Evolutionary conservation across 2,888 invertebrate genomes (phyloP).

Genomic region (Barypeithes pellucidus): DNA sequence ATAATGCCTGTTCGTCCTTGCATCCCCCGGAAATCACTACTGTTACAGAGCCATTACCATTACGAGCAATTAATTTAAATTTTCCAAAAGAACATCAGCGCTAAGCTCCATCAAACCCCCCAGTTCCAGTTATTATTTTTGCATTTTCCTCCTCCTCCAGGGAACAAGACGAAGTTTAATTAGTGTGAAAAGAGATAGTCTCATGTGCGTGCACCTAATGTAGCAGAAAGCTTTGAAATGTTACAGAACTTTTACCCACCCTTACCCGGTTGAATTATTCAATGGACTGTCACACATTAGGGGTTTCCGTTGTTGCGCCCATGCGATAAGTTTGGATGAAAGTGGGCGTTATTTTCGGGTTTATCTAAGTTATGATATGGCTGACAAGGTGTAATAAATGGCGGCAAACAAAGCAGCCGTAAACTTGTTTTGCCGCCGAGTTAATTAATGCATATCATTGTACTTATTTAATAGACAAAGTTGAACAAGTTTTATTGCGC

Average conservation of each 20-base stretch:
- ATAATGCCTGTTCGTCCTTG: too few species aligned
- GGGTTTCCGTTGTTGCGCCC: slow-evolving; percentile 40
- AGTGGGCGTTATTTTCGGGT: slow-evolving; percentile 31
- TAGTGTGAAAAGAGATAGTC: slow-evolving; percentile 62
- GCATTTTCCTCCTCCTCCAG: slow-evolving; percentile 48
- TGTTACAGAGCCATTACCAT: slow-evolving; percentile 17
- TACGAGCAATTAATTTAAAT: slow-evolving; percentile 33
- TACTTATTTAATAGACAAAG: neutral
- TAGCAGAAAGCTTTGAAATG: slow-evolving; percentile 53
- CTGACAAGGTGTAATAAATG: slow-evolving; percentile 39
- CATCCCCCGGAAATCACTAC: neutral
- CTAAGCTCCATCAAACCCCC: slow-evolving; percentile 29
- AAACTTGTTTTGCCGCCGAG: slow-evolving; percentile 7
- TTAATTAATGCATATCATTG: slow-evolving; percentile 15
- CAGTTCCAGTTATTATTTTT: slow-evolving; percentile 46
- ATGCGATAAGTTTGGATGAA: slow-evolving; percentile 35
- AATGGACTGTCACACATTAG: slow-evolving; percentile 47
- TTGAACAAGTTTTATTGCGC: neutral
- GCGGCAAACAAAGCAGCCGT: slow-evolving; percentile 15
- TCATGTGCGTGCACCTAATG: slow-evolving; percentile 55
- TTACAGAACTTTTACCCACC: slow-evolving; percentile 44
- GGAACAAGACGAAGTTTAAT: slow-evolving; percentile 55
- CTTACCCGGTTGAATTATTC: slow-evolving; percentile 44
- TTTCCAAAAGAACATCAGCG: slow-evolving; percentile 41
- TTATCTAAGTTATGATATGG: slow-evolving; percentile 28